phyloP scores from a whole-genome alignment of 1,140 invertebrate genomes.

The Atopsyche davidsoni region DNA sequence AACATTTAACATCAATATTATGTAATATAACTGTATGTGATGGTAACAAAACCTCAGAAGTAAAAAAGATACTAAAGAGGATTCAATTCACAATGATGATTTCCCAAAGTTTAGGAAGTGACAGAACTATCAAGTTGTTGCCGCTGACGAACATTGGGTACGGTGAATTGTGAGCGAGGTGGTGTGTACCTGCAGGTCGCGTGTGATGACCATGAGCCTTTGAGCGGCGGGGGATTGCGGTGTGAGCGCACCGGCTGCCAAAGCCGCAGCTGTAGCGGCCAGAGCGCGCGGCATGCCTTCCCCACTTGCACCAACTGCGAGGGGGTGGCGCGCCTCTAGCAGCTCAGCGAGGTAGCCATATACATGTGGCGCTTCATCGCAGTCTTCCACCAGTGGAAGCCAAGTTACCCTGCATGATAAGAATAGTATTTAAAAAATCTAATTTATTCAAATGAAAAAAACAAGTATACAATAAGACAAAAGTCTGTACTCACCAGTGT shows the following conservation, averaged over 20 bases:
- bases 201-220: conserved; percentile 66
- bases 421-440: conserved; percentile 3
- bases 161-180: not conserved
- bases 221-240: conserved; percentile 56
- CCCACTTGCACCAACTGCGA: conserved; percentile 78
- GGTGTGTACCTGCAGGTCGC: conserved; percentile 64
- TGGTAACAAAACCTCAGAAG: no score
- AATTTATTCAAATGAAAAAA: conserved; percentile 3
- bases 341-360: conserved; percentile 95
- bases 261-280: conserved; percentile 82
- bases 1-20: no score
- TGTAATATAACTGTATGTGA: no score
- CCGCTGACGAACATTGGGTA: not conserved
- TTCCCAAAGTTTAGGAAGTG: conserved; percentile 2
- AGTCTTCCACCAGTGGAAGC: conserved; percentile 93
- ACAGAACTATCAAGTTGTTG: no score
- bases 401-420: conserved; percentile 68
- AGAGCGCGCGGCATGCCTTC: conserved; percentile 85
- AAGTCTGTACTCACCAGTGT: conserved; percentile 75
- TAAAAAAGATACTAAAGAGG: no score
- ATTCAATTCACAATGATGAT: not conserved
- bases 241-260: conserved; percentile 74
- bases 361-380: conserved; percentile 90
- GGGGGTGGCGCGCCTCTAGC: conserved; percentile 83
- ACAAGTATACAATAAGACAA: conserved; percentile 8